These are phyloP conservation scores for Carassius gibelio DNA, from an alignment of 2,113 vertebrate species.

Conservation along the genomic window DNA sequence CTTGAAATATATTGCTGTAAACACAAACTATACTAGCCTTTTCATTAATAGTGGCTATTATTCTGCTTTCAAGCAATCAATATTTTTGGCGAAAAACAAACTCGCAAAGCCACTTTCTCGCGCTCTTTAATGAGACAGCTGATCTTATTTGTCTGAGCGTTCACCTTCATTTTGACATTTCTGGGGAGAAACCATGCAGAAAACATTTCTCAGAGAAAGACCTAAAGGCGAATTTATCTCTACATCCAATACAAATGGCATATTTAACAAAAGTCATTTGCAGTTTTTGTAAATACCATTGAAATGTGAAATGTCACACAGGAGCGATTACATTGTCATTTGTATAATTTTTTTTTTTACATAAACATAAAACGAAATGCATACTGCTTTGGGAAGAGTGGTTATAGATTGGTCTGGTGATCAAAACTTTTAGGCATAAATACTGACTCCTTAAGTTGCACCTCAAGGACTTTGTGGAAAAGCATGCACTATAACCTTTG, in stretches of 20 bases:
- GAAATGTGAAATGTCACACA: neutral
- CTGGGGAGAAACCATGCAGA: slow-evolving; percentile 19
- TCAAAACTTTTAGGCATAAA: too few species aligned
- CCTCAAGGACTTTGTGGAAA: neutral
- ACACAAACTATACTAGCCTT: neutral
- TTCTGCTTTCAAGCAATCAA: neutral
- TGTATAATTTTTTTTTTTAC: neutral
- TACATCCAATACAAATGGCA: neutral
- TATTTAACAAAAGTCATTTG: slow-evolving; percentile 12
- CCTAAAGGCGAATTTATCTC: neutral
- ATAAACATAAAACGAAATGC: neutral
- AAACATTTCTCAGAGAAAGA: slow-evolving; percentile 29
- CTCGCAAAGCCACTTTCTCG: neutral
- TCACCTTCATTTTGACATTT: slow-evolving; percentile 31
- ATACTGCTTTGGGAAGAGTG: neutral
- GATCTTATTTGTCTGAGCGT: neutral
- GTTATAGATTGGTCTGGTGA: too few species aligned
- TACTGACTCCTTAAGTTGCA: neutral
- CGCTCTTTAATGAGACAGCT: slow-evolving; percentile 9
- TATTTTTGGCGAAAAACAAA: neutral
- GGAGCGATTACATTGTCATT: neutral
- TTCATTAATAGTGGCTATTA: neutral
- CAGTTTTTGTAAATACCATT: slow-evolving; percentile 18
- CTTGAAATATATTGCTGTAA: neutral
- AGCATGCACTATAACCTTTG: neutral